phyloP scores from a whole-genome alignment of 2,113 vertebrate species.

The Rhegmatorhina hoffmannsi region DNA sequence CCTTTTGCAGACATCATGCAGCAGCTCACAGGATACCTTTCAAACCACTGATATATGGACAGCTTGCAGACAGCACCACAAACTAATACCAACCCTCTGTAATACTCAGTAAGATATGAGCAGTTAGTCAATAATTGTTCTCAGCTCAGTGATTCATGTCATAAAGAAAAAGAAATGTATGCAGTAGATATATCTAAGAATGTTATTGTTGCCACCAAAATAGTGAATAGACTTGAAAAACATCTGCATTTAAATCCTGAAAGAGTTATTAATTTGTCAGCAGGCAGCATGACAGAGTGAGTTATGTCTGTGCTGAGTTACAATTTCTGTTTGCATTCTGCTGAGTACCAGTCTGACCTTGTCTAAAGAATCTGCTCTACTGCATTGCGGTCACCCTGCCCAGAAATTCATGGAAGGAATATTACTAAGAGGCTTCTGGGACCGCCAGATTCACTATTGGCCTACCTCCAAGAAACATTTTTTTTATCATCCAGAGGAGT shows the following conservation, averaged over 20 bases:
- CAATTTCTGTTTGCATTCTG: constrained; percentile 32
- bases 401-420: not conserved
- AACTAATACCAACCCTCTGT: not conserved
- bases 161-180: not conserved
- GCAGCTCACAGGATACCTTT: not conserved
- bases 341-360: constrained; percentile 37
- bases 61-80: not conserved
- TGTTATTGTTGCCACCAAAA: not conserved
- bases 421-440: not conserved
- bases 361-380: constrained; percentile 5
- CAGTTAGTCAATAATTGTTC: not conserved
- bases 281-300: constrained; percentile 28
- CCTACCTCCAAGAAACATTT: not conserved
- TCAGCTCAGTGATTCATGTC: not conserved
- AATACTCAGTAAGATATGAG: not conserved
- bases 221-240: not conserved
- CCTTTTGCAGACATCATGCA: not conserved
- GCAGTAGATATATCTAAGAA: not conserved
- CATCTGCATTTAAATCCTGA: constrained; percentile 11
- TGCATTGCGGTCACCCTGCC: not conserved
- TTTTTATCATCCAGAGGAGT: not conserved
- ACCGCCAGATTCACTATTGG: not conserved
- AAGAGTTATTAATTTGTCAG: constrained; percentile 43
- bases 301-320: constrained; percentile 29
- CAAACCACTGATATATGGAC: not conserved